Evolutionary conservation across 2,888 invertebrate genomes (phyloP).

Genomic region (Tinea trinotella): DNA sequence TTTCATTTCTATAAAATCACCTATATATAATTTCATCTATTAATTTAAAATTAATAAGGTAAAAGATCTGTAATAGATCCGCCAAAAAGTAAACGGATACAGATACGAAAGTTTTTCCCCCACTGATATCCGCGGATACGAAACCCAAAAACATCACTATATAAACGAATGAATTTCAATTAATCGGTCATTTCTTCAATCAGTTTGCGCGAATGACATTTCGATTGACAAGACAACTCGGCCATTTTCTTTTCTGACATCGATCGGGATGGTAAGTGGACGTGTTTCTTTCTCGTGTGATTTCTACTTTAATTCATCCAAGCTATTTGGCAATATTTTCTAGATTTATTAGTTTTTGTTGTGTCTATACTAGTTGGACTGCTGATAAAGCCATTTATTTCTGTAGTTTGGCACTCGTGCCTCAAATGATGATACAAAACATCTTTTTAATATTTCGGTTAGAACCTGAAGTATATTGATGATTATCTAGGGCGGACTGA

Average conservation of each 20-base stretch:
- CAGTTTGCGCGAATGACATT: no score
- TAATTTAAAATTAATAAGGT: no score
- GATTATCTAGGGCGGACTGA: slow-evolving; percentile 87
- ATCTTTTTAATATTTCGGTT: slow-evolving; percentile 75
- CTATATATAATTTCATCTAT: no score
- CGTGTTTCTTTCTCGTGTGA: neutral
- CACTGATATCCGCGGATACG: no score
- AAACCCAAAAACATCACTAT: no score
- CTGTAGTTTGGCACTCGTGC: neutral
- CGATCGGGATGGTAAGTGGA: slow-evolving; percentile 47
- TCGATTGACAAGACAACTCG: slow-evolving; percentile 28
- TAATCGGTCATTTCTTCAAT: no score
- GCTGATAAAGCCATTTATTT: neutral
- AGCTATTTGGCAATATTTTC: neutral
- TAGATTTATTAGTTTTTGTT: neutral
- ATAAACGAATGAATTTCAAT: no score
- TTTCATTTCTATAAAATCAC: no score
- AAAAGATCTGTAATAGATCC: no score
- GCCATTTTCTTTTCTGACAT: slow-evolving; percentile 64
- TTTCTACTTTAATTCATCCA: neutral
- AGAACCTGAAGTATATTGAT: slow-evolving; percentile 77
- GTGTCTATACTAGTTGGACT: neutral
- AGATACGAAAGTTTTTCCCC: no score
- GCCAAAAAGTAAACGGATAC: no score
- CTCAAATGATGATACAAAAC: slow-evolving; percentile 76